A percentile compares a stretch with the other conserved stretches of the same genome.
Conservation (phyloP, 2,888 invertebrate genomes). For the Fragum whitleyi region DNA sequence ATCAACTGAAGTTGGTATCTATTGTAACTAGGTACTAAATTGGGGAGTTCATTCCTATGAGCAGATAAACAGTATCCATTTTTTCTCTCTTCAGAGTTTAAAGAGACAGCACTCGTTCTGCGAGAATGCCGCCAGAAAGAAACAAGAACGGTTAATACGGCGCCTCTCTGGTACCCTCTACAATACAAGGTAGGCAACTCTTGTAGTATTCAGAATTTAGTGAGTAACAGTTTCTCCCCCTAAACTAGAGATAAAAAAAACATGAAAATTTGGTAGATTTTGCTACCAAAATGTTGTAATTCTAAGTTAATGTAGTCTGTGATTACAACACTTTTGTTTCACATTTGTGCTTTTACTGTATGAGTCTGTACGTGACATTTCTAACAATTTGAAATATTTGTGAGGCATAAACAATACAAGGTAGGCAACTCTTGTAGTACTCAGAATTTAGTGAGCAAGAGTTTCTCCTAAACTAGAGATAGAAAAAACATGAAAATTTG, state of each 20-base stretch:
- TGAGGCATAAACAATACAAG: too few species aligned
- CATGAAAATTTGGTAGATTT: not conserved
- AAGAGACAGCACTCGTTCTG: slow-evolving; percentile 76
- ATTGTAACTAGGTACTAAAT: too few species aligned
- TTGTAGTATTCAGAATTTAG: not conserved
- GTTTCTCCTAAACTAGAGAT: not conserved
- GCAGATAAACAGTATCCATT: too few species aligned
- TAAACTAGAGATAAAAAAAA: not conserved
- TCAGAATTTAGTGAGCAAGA: not conserved
- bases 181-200: slow-evolving; percentile 61
- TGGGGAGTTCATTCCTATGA: too few species aligned
- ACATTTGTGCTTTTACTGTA: too few species aligned
- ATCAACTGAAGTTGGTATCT: too few species aligned
- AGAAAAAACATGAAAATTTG: not conserved
- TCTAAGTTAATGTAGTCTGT: too few species aligned
- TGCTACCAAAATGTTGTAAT: too few species aligned
- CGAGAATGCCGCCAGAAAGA: slow-evolving; percentile 64
- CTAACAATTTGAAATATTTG: too few species aligned
- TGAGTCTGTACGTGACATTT: too few species aligned
- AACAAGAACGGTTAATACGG: slow-evolving; percentile 71
- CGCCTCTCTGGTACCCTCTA: slow-evolving; percentile 71
- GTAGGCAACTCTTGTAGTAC: slow-evolving; percentile 42
- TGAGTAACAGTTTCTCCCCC: not conserved
- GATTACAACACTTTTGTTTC: too few species aligned
- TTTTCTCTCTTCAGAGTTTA: slow-evolving; percentile 70